Base-by-base conservation (phyloP, 2,888 invertebrate species). In the Drosophila greeni region DNA sequence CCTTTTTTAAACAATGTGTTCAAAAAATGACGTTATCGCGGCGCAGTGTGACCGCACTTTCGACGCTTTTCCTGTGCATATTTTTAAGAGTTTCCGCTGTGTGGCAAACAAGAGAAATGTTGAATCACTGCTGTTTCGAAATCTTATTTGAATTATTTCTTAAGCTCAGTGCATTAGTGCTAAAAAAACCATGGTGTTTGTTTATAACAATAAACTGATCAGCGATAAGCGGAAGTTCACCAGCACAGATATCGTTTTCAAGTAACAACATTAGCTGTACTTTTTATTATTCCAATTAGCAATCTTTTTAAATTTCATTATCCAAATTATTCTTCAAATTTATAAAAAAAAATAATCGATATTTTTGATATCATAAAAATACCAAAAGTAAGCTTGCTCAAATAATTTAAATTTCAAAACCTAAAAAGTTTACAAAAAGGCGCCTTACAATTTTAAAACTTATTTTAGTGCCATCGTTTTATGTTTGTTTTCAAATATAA, bases 21-120 rank as follows among this genome's bases (percentile, higher is more conserved):
- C 23, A 23, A 49, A 43, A 60, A 47, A 49, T 60, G 34, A 61
- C 66, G 66, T 66, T 58, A 58, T 59, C 29, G 47, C 36, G 37
- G 31, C 23, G 18, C n/a, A 61, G 61, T 68, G 67, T 66, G 60
- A 23, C 66, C 60, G 33, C 48, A 14, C 18, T 8, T 29, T 2
- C 8, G 2, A 14, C 12, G 8, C 14, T 18, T 49, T 36, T 59
- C 31, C 24, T 47, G 14, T 24, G 14, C 8, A 11, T 34, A 33
- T 18, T 18, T 47, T 18, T 23, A 14, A 31, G 18, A 31, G 20
- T 33, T 29, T 14, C 20, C 29, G 12, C 34, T 2, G 18, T 40
- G 11, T 33, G 26, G 24, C 31, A 9, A 31, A 47, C 7, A 40
- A 14, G 23, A 26, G 16, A 61, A 61, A n/a, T 29, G 40, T 43